Percentiles rank a stretch among this genome's conserved stretches.
These are phyloP conservation scores for Ispidina lecontei DNA, from an alignment of 2,797 vertebrate species.

Conservation along the genomic window DNA sequence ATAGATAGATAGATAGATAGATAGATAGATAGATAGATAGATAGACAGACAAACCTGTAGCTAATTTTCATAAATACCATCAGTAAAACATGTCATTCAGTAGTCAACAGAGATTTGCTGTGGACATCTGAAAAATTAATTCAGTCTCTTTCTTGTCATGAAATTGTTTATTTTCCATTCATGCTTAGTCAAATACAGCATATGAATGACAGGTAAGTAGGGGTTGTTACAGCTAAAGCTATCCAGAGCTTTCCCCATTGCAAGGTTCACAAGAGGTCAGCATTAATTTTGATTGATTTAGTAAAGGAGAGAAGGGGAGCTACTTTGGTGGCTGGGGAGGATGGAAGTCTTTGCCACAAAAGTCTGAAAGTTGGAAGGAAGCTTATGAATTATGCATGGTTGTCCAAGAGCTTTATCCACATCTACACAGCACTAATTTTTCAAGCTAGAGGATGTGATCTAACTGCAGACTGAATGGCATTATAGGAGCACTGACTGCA, in stretches of 20 bases:
- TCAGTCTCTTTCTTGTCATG: background rate
- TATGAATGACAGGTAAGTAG: background rate
- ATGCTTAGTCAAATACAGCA: background rate
- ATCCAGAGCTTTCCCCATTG: background rate
- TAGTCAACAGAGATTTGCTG: background rate
- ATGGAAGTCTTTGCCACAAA: background rate
- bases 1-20: background rate
- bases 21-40: too few relatives aligned
- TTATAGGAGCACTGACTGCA: background rate
- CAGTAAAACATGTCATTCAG: background rate
- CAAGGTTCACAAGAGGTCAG: background rate
- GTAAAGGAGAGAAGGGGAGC: background rate
- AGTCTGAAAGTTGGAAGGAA: background rate
- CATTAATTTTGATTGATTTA: background rate
- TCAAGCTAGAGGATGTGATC: background rate
- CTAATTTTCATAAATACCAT: background rate
- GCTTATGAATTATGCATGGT: background rate
- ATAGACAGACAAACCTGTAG: background rate
- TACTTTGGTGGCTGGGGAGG: background rate
- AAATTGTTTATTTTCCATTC: background rate
- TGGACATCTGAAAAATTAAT: background rate
- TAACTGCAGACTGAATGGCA: background rate
- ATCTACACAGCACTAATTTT: background rate
- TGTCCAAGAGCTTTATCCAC: slow-evolving; percentile 7
- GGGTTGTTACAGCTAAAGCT: background rate